A percentile compares a stretch with the other conserved stretches of the same genome.
phyloP scores from a whole-genome alignment of 1,140 invertebrate species.

The Cydia amplana region DNA sequence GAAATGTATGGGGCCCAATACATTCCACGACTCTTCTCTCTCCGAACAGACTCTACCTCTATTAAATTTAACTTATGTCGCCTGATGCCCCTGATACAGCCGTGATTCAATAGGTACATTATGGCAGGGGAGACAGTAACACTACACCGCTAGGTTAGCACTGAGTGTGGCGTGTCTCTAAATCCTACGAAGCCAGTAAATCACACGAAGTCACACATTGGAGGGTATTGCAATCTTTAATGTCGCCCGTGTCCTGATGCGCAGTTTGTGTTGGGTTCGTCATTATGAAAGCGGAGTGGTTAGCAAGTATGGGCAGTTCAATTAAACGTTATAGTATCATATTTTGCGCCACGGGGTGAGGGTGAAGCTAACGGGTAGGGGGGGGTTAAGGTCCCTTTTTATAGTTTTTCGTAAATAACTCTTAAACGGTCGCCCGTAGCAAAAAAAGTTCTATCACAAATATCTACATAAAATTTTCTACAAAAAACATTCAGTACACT shows the following conservation, averaged over 20 bases:
- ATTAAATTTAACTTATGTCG: conserved; percentile 52
- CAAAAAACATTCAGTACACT: too few species aligned
- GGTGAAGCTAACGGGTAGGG: too few species aligned
- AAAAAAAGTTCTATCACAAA: too few species aligned
- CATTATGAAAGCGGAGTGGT: conserved; percentile 56
- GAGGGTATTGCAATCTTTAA: conserved; percentile 66
- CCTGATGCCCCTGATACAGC: conserved; percentile 40
- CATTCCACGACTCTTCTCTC: too few species aligned
- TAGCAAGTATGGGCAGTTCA: conserved; percentile 50
- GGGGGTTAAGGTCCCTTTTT: too few species aligned
- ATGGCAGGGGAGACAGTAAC: conserved; percentile 59
- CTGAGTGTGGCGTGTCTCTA: conserved; percentile 68
- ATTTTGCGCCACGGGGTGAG: too few species aligned
- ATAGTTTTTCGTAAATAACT: too few species aligned
- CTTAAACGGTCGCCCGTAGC: too few species aligned
- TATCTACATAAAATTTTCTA: too few species aligned
- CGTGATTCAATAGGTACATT: conserved; percentile 49
- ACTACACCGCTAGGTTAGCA: conserved; percentile 52
- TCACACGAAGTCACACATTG: conserved; percentile 74
- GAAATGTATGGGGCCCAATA: too few species aligned
- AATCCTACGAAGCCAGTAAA: conserved; percentile 75
- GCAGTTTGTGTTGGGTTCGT: conserved; percentile 50
- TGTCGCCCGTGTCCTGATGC: conserved; percentile 55
- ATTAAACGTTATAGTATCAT: conserved; percentile 37
- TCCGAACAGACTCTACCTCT: too few species aligned